Evolutionary conservation across 30 jellyfish, hydroid and myxozoan species (phyloP).

Genomic region (Euphysa ruthae): DNA sequence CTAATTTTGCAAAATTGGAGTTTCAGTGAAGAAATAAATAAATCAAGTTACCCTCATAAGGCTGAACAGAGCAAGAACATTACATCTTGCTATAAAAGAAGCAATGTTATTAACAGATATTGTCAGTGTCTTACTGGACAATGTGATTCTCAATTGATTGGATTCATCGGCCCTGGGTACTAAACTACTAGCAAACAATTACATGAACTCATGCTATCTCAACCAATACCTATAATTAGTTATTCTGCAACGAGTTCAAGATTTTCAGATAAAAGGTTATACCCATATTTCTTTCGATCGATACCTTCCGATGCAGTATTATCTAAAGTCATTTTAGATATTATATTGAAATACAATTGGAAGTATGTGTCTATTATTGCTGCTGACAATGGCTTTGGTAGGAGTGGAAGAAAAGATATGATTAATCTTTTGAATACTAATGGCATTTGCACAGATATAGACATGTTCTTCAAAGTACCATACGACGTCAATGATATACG

Average conservation of each 20-base stretch:
- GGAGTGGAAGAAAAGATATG: neutral
- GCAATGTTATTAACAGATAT: too few relatives aligned
- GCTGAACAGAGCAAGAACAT: too few relatives aligned
- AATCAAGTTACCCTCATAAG: too few relatives aligned
- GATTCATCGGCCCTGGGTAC: neutral
- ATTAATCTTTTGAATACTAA: neutral
- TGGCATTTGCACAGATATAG: constrained; percentile 7
- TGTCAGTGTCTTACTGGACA: too few relatives aligned
- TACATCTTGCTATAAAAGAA: too few relatives aligned
- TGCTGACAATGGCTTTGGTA: constrained; percentile 13
- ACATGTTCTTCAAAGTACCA: neutral
- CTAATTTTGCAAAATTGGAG: too few relatives aligned
- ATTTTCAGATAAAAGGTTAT: neutral
- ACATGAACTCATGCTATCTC: neutral
- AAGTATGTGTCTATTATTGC: constrained; percentile 14
- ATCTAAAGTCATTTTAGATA: neutral
- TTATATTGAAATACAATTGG: neutral
- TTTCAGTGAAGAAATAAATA: too few relatives aligned
- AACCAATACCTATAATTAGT: neutral
- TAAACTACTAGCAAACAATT: neutral
- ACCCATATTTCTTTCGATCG: constrained; percentile 5
- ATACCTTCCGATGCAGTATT: constrained; percentile 5
- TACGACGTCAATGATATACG: neutral
- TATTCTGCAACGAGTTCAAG: constrained; percentile 18
- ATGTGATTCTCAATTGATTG: too few relatives aligned